A percentile compares a stretch with the other conserved stretches of the same genome.
Conservation (phyloP, 2,113 vertebrate genomes). For the Ursus arctos region DNA sequence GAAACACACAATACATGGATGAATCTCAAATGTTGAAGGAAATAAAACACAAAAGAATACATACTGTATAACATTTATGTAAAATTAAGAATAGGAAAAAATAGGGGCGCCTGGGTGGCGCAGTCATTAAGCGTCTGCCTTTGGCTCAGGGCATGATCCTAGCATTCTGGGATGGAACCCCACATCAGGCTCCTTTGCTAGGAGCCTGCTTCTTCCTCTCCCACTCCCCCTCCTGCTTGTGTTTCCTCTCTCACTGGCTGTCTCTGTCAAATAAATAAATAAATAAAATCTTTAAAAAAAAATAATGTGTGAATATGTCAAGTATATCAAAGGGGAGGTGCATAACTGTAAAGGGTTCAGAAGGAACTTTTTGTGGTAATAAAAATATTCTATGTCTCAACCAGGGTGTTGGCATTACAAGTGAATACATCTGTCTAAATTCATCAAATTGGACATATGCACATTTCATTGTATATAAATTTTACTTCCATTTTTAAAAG, state of each 20-base stretch:
- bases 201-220: too few relatives aligned
- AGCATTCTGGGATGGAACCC: too few relatives aligned
- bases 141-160: too few relatives aligned
- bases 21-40: constrained; percentile 11
- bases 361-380: not conserved
- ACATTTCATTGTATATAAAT: not conserved
- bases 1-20: not conserved
- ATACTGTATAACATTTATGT: not conserved
- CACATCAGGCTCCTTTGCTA: too few relatives aligned
- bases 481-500: not conserved
- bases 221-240: too few relatives aligned
- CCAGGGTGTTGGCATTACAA: not conserved
- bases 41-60: not conserved
- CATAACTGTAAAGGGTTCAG: not conserved
- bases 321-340: not conserved
- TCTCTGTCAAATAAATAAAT: too few relatives aligned
- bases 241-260: too few relatives aligned
- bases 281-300: not conserved
- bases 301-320: not conserved
- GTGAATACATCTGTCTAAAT: not conserved
- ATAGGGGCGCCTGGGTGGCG: too few relatives aligned
- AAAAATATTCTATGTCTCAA: not conserved
- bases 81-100: not conserved
- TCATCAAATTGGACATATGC: not conserved
- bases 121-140: too few relatives aligned